A percentile compares a stretch with the other conserved stretches of the same genome.
phyloP scores from a whole-genome alignment of 2,113 vertebrate species.

The Myxocyprinus asiaticus region DNA sequence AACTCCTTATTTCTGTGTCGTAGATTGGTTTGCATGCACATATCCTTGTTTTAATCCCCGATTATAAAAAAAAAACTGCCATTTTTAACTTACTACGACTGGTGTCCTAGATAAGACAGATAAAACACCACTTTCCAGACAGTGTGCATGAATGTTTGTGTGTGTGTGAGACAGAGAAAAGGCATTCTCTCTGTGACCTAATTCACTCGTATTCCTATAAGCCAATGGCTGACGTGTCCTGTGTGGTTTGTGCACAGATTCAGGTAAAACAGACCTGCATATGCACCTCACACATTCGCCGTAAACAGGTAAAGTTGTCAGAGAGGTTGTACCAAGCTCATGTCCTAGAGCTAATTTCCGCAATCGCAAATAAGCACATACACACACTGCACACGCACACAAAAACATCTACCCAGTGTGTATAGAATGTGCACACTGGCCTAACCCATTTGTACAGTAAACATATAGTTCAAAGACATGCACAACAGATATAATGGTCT shows the following conservation, averaged over 20 bases:
- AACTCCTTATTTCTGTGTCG: constrained; percentile 1
- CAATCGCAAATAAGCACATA: constrained; percentile 14
- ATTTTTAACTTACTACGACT: not conserved
- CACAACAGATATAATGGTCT: not conserved
- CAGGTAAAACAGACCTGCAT: not conserved
- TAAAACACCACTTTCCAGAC: not conserved
- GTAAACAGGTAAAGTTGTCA: constrained; percentile 4
- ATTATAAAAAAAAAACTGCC: constrained; percentile 23
- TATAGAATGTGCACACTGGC: not conserved
- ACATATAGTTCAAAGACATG: not conserved
- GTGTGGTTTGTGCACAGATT: not conserved
- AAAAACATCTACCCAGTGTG: not conserved
- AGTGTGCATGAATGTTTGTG: not conserved
- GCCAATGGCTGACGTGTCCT: not conserved
- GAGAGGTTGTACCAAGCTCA: not conserved
- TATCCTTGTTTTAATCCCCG: constrained; percentile 20
- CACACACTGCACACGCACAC: not conserved
- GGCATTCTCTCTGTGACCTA: not conserved
- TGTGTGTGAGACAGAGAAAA: not conserved
- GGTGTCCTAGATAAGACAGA: not conserved
- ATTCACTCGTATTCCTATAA: not conserved
- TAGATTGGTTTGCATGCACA: constrained; percentile 21
- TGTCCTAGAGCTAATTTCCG: not conserved
- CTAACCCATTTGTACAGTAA: not conserved
- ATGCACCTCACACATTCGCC: not conserved